Conservation (phyloP, 2,888 invertebrate genomes). For the Hydropsyche betteni region DNA sequence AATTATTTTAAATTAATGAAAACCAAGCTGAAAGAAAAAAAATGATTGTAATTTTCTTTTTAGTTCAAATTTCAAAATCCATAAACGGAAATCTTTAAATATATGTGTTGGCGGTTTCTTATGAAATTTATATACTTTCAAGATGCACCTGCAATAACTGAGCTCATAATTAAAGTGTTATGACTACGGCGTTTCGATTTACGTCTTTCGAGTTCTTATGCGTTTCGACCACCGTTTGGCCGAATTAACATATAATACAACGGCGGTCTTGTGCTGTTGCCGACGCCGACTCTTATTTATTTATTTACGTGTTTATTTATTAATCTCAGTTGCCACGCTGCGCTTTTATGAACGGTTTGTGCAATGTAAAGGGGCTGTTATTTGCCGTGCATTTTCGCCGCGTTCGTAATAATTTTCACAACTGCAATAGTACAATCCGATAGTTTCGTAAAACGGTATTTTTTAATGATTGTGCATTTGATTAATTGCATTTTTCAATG, state of each 20-base stretch:
- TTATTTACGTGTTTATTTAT: constrained; percentile 18
- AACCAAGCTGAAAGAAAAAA: too few relatives aligned
- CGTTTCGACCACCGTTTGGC: neutral
- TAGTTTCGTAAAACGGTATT: too few relatives aligned
- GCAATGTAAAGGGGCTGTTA: constrained; percentile 7
- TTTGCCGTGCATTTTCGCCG: neutral
- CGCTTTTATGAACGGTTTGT: neutral
- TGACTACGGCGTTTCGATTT: neutral
- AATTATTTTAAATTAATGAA: too few relatives aligned
- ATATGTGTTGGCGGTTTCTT: too few relatives aligned
- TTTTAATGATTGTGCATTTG: too few relatives aligned
- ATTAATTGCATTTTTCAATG: too few relatives aligned
- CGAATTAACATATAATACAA: constrained; percentile 27
- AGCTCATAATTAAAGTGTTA: constrained; percentile 11
- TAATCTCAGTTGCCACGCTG: constrained; percentile 2
- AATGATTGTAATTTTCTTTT: too few relatives aligned
- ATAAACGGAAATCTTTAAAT: too few relatives aligned
- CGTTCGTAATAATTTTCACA: neutral
- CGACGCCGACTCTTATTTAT: neutral
- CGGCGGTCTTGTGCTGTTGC: neutral
- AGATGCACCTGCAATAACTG: too few relatives aligned
- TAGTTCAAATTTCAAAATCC: too few relatives aligned
- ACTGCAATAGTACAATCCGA: neutral
- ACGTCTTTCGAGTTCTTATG: neutral
- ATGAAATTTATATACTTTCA: too few relatives aligned